Conservation (phyloP, 2,888 invertebrate genomes). For the Polydrusus cervinus region DNA sequence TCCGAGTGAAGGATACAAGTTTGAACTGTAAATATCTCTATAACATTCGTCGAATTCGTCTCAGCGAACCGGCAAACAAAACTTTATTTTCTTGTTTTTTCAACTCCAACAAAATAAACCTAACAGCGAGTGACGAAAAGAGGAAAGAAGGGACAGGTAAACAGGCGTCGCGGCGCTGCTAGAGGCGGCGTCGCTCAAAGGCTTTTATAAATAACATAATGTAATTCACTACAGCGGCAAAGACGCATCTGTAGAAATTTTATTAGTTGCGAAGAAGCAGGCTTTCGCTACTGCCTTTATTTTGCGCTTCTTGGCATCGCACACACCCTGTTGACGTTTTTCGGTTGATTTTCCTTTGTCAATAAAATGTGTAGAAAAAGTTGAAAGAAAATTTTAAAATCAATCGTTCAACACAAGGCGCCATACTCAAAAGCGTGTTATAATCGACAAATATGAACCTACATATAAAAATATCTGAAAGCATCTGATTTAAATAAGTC, state of each 20-base stretch:
- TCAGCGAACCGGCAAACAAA: conserved; percentile 11
- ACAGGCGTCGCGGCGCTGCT: conserved; percentile 54
- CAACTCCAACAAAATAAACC: conserved; percentile 28
- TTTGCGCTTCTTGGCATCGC: conserved; percentile 37
- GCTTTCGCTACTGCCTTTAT: conserved; percentile 34
- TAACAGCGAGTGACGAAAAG: conserved; percentile 29
- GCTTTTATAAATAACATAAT: conserved; percentile 56
- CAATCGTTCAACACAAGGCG: conserved; percentile 10
- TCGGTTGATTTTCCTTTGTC: conserved; percentile 47
- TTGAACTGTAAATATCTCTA: conserved; percentile 4
- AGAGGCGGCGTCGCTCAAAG: conserved; percentile 54
- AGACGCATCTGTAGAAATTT: conserved; percentile 54
- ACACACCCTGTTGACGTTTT: conserved; percentile 30
- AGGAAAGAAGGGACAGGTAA: conserved; percentile 46
- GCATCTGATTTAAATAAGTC: too few relatives aligned
- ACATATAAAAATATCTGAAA: too few relatives aligned
- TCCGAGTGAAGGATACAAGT: background rate
- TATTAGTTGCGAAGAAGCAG: conserved; percentile 54
- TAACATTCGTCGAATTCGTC: background rate
- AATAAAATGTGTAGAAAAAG: conserved; percentile 37
- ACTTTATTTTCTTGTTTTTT: conserved; percentile 21
- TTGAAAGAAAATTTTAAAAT: conserved; percentile 36
- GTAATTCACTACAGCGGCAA: conserved; percentile 51
- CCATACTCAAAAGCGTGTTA: background rate
- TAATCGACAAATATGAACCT: too few relatives aligned